Conservation (phyloP, 2,888 invertebrate genomes). For the Cheilosia vernalis region DNA sequence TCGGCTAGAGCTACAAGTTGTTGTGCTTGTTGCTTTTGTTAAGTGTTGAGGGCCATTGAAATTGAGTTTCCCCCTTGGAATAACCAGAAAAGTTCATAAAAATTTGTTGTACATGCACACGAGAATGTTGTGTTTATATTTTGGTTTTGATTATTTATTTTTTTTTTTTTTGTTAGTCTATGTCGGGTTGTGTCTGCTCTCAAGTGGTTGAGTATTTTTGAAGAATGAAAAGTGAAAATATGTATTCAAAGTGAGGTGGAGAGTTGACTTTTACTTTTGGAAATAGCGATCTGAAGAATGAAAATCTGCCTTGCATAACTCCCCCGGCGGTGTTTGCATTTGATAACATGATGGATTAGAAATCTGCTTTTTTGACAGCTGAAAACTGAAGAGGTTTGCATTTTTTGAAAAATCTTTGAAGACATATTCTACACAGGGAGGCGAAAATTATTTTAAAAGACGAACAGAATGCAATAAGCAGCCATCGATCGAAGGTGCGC, state of each 20-base stretch:
- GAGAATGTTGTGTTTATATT: constrained; percentile 31
- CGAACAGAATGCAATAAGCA: no score
- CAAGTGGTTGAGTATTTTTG: constrained; percentile 29
- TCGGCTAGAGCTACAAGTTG: constrained; percentile 61
- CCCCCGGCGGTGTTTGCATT: no score
- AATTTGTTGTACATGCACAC: constrained; percentile 25
- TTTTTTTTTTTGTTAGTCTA: constrained; percentile 8
- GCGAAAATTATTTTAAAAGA: no score
- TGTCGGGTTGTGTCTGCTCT: constrained; percentile 1
- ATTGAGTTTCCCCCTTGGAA: constrained; percentile 27
- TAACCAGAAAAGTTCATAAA: constrained; percentile 68
- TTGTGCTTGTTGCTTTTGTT: constrained; percentile 60
- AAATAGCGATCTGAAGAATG: neutral
- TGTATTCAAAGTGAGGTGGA: neutral
- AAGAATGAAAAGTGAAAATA: constrained; percentile 40
- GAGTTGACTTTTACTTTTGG: constrained; percentile 31
- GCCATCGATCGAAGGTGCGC: no score
- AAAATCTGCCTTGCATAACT: neutral
- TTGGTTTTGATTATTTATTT: neutral
- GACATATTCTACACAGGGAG: no score
- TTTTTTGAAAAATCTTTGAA: no score
- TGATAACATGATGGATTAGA: no score
- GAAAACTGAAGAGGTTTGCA: no score
- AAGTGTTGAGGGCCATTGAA: constrained; percentile 62
- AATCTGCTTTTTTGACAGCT: no score